Percentiles rank a stretch among this genome's conserved stretches.
Evolutionary conservation across 2,113 vertebrate species (phyloP).

Genomic region (Phalacrocorax brasilianus): DNA sequence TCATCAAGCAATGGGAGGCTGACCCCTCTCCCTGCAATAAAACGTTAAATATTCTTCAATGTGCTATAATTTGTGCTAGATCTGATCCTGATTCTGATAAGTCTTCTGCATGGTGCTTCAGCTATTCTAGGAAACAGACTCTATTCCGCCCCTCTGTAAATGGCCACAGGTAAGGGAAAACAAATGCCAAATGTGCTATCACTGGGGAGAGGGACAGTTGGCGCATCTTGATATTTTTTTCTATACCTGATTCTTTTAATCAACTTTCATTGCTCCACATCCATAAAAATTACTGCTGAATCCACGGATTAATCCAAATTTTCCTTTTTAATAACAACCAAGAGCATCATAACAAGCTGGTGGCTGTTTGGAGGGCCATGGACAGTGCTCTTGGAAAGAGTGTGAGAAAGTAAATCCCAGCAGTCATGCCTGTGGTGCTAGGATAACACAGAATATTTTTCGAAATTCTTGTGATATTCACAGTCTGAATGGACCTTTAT

Average conservation of each 20-base stretch:
- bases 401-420: background rate
- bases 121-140: background rate
- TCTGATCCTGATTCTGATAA: background rate
- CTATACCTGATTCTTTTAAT: background rate
- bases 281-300: background rate
- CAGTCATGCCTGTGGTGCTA: background rate
- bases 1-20: slow-evolving; percentile 35
- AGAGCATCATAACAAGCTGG: background rate
- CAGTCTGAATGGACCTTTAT: slow-evolving; percentile 27
- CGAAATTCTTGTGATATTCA: background rate
- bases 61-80: background rate
- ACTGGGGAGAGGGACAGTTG: background rate
- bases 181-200: background rate
- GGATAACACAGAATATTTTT: background rate
- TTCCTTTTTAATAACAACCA: background rate
- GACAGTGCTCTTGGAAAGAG: background rate
- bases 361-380: background rate
- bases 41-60: slow-evolving; percentile 51
- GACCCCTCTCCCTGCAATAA: slow-evolving; percentile 45
- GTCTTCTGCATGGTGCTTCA: background rate
- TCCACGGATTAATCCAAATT: background rate
- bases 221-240: background rate
- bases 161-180: background rate
- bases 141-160: background rate
- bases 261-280: background rate